Base-by-base conservation (phyloP, 2,797 vertebrate genomes). In the Oreochromis mossambicus region DNA sequence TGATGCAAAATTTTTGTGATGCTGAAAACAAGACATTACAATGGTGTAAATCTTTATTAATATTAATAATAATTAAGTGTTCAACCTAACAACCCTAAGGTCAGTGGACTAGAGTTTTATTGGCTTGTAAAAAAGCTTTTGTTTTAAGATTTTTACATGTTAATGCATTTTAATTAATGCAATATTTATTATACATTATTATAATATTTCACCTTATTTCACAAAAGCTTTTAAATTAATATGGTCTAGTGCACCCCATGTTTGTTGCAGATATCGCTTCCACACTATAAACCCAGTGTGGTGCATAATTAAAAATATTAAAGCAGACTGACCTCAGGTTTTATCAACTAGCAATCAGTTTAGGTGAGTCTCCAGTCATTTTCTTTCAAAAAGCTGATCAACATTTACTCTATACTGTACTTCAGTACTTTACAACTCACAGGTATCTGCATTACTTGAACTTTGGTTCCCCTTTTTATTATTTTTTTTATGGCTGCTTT, bases 11-110 rank as follows among this genome's bases (percentile, higher is more conserved):
- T 58, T 29, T 19, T 19, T 61, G 15, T 61, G 15, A 1, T 0
- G 3, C 29, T 58, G 56, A 0, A 58, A 58, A 58, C 2, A 9
- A 58, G 0, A 34, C 15, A 19, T 0, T 19, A 32, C 55, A 32
- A 10, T 32, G 14, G 8, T 58, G 55, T 58, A 32, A 58, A 58
- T 5, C 3, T 6, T 32, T 3, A 34, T 32, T 32, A 32, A 58
- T 58, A 4, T 32, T 19, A 19, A 5, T 58, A 10, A 58, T 58
- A 58, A 58, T 58, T 29, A 58, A 29, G 55, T 29, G 29, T 14
- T 9, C 8, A 56, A 56, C 14, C 14, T 56, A 29, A 29, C 55
- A 56, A 29, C 50, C 9, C 19, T 29, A 8, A 58, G 55, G 3
- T 58, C 26, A 58, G 26, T 32, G 55, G 55, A 17, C 2, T 32